Evolutionary conservation across 1,140 invertebrate genomes (phyloP), one percentile per base, ranked within the genome.

Genomic region (Portunus trituberculatus): DNA sequence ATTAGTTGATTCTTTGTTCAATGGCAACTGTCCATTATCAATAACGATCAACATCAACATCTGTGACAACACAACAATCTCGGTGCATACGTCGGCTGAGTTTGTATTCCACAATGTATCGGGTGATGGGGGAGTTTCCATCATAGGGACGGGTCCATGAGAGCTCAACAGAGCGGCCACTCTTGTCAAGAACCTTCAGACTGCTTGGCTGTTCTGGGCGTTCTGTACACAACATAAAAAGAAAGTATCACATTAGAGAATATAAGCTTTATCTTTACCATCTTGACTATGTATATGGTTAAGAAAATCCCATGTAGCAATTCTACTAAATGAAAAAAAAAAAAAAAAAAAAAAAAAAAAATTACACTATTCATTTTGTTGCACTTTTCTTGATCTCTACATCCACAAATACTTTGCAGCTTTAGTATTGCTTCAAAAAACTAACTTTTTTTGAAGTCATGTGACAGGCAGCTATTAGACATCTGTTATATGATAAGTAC

Each of bases 131-230:
- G n/a, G 98, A 99, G 97, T 99, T 99, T 96, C 99, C 99, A 97
- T 99, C 98, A 97, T 99, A 99, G 25, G 99, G 99, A 92, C 98
- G 98, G 39, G 98, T 98, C 99, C 99, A 99, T 25, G 98, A 98
- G 3, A 99, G 97, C 96, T 99, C 98, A 86, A 99, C 98, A 10
- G 98, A 98, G 95, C 98, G 98, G 96, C 99, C 99, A 93, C 98
- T 99, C 97, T 99, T 99, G 97, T 99, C 98, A 76, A 99, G 97
- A 31, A 99, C 98, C 97, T 99, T 99, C 28, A 99, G 97, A 96
- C 98, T 98, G 96, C 98, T 98, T 0, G 99, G 99, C 91, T 98
- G 98, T 97, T 99, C 99, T 4, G 99, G 99, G 59, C 98, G 98
- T 98, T 99, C 99, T 98, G 97, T 32, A 97, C 96, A 88, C 31